phyloP scores from a whole-genome alignment of 2,888 invertebrate genomes.

The Brachypalpus laphriformis region DNA sequence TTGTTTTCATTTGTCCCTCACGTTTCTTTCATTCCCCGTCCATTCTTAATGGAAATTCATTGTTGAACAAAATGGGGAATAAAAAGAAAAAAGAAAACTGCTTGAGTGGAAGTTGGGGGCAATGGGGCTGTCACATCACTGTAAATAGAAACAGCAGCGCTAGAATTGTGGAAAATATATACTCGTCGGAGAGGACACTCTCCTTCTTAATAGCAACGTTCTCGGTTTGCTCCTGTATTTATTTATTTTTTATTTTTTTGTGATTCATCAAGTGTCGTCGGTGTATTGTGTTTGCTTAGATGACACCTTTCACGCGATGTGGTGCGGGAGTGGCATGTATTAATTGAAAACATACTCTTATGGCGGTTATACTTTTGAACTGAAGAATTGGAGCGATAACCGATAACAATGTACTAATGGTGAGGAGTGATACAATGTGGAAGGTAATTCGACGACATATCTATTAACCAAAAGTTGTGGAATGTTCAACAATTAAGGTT shows the following conservation, averaged over 20 bases:
- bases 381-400: conserved; percentile 6
- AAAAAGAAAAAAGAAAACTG: conserved; percentile 4
- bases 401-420: conserved; percentile 7
- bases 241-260: not conserved
- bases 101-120: not conserved
- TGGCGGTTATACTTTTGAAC: not conserved
- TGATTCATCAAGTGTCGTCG: conserved; percentile 45
- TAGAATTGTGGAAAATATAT: conserved; percentile 4
- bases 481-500: too few species aligned
- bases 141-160: conserved; percentile 15
- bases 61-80: conserved; percentile 40
- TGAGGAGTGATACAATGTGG: not conserved
- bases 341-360: conserved; percentile 35
- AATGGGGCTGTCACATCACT: conserved; percentile 12
- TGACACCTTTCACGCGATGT: not conserved
- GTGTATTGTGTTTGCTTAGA: conserved; percentile 20
- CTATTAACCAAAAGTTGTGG: not conserved
- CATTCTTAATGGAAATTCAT: conserved; percentile 64
- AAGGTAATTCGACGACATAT: conserved; percentile 7
- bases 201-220: conserved; percentile 23
- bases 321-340: conserved; percentile 22
- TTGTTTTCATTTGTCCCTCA: conserved; percentile 37
- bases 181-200: not conserved
- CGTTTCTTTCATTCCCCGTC: not conserved
- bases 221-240: conserved; percentile 13